Conservation (phyloP, 2,888 invertebrate species). For the Stenurella melanura region DNA sequence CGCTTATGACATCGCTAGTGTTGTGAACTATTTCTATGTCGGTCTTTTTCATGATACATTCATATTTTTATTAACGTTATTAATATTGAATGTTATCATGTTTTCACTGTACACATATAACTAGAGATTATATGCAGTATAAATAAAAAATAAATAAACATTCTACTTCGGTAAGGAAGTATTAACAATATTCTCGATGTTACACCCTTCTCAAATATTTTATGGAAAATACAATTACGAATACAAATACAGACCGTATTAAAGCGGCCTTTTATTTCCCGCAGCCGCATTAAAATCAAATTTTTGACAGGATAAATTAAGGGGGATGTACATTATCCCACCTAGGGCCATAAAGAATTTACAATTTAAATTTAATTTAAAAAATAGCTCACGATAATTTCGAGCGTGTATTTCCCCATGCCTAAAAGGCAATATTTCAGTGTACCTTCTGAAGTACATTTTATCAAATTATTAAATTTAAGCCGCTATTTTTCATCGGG, state of each 20-base stretch:
- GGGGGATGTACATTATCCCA: conserved; percentile 16
- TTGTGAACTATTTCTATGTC: no score
- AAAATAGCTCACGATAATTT: conserved; percentile 34
- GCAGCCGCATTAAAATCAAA: conserved; percentile 26
- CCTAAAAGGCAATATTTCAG: conserved; percentile 36
- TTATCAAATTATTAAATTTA: conserved; percentile 43
- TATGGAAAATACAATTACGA: not conserved
- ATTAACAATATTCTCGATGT: not conserved
- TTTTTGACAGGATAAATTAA: conserved; percentile 37
- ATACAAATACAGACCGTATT: not conserved
- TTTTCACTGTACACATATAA: no score
- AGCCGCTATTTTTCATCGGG: conserved; percentile 37
- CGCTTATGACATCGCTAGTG: no score
- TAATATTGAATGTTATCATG: no score
- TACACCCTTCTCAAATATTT: not conserved
- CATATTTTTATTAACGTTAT: no score
- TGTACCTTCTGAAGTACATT: conserved; percentile 38
- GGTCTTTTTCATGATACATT: no score
- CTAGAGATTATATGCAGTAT: no score
- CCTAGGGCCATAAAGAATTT: conserved; percentile 24
- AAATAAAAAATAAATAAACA: no score
- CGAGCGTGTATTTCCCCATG: conserved; percentile 26
- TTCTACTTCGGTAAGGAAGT: not conserved
- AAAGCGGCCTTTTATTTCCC: not conserved
- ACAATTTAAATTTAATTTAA: conserved; percentile 40